Evolutionary conservation across 2,113 vertebrate genomes (phyloP), one percentile per base, ranked within the genome.

Genomic region (Apteryx mantelli): DNA sequence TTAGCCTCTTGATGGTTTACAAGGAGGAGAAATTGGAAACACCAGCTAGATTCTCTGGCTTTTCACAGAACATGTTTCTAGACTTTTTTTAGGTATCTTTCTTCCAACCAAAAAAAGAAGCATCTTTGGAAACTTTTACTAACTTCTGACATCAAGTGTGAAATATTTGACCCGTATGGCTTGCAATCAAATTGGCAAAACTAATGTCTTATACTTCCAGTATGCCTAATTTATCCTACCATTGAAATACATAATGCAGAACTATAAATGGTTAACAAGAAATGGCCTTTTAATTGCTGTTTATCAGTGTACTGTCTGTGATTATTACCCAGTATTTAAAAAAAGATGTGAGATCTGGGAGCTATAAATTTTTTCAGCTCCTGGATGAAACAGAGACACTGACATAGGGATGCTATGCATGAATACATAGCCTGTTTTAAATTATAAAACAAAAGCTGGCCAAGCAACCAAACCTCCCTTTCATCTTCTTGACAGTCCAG

Each of bases 391-490:
- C 75, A 78, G 86, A 60, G 94, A 74, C 22, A 63, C 60, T 34
- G 84, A 63, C 69, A 82, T 38, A 70, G 50, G 69, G 80, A 70
- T 82, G 61, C 44, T 66, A 46, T 63, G 36, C 30, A 85, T 75
- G 82, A 96, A 96, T 86, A 95, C 78, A 86, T 94, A 96, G 73
- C 13, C 42, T 92, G 46, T 89, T 95, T 74, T 89, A 93, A 95
- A 91, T 93, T 93, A 95, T 86, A 82, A 93, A 97, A 82, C 90
- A 97, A 97, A 96, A 92, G 58, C 64, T 85, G 69, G 38, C 38
- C 64, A 52, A 78, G 64, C 36, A 81, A 60, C 71, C n/a, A 75
- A 91, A 63, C 30, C 71, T 94, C 56, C 75, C 89, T 89, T 95
- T 95, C 86, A 75, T 93, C 93, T 91, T 88, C 86, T 81, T 95